Evolutionary conservation across 2,888 invertebrate genomes (phyloP).

Genomic region (Andrena haemorrhoa): DNA sequence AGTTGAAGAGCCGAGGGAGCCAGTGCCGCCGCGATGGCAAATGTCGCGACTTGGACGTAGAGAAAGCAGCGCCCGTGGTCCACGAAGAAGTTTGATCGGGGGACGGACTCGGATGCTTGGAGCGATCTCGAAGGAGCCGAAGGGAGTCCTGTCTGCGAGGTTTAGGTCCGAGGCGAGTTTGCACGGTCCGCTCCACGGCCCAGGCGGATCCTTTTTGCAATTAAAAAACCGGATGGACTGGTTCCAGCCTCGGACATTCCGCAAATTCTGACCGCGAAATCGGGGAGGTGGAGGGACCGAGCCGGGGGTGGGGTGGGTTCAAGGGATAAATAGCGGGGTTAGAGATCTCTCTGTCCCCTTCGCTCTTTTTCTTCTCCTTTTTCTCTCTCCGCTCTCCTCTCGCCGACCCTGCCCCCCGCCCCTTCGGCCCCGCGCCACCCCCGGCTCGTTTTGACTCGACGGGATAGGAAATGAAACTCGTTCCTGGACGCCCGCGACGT

Average conservation of each 20-base stretch:
- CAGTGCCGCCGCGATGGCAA: too few relatives aligned
- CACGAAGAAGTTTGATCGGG: background rate
- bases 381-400: constrained; percentile 12
- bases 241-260: constrained; percentile 84
- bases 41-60: background rate
- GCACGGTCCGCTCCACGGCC: constrained; percentile 54
- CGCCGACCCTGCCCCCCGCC: background rate
- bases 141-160: constrained; percentile 52
- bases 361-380: constrained; percentile 15
- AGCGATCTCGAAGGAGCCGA: constrained; percentile 40
- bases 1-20: too few relatives aligned
- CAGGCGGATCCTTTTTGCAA: constrained; percentile 83
- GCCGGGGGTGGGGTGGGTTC: constrained; percentile 51
- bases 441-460: constrained; percentile 35
- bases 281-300: constrained; percentile 72
- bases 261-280: constrained; percentile 83
- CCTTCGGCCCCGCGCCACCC: background rate
- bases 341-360: constrained; percentile 52
- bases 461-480: constrained; percentile 71
- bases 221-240: constrained; percentile 84
- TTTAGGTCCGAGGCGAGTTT: constrained; percentile 63
- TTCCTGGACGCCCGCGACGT: constrained; percentile 62
- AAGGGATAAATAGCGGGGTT: constrained; percentile 77
- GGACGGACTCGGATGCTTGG: constrained; percentile 18
- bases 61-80: background rate